phyloP scores from a whole-genome alignment of 2,888 invertebrate species.

The Atrina japonica region DNA sequence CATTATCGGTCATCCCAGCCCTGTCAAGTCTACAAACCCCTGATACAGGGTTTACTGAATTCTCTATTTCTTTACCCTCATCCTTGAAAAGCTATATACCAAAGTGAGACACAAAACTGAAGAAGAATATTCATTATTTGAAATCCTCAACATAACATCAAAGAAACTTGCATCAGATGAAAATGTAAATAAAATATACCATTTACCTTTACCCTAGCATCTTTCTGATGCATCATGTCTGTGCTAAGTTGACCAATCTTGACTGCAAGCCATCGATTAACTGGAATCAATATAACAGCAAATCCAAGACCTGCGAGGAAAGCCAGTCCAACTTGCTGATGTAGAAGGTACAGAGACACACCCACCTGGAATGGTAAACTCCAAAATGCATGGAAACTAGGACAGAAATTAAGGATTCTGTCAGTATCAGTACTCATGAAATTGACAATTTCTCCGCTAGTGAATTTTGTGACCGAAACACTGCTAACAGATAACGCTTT shows the following conservation, averaged over 20 bases:
- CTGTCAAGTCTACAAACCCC: not conserved
- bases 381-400: slow-evolving; percentile 98
- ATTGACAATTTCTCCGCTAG: slow-evolving; percentile 93
- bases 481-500: slow-evolving; percentile 84
- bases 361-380: slow-evolving; percentile 91
- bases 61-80: too few relatives aligned
- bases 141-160: too few relatives aligned
- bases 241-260: slow-evolving; percentile 92
- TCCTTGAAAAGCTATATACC: too few relatives aligned
- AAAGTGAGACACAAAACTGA: too few relatives aligned
- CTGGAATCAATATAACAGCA: slow-evolving; percentile 92
- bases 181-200: too few relatives aligned
- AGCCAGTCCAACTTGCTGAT: slow-evolving; percentile 87
- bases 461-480: slow-evolving; percentile 79
- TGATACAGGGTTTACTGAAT: too few relatives aligned
- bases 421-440: slow-evolving; percentile 98
- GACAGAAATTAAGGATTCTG: slow-evolving; percentile 96
- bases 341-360: slow-evolving; percentile 72
- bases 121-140: too few relatives aligned
- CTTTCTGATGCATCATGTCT: slow-evolving; percentile 95
- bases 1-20: not conserved
- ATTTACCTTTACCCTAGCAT: slow-evolving; percentile 88
- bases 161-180: too few relatives aligned
- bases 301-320: slow-evolving; percentile 95
- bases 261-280: slow-evolving; percentile 93